Evolutionary conservation across 1,140 invertebrate species (phyloP).

Genomic region (Euwallacea fornicatus): DNA sequence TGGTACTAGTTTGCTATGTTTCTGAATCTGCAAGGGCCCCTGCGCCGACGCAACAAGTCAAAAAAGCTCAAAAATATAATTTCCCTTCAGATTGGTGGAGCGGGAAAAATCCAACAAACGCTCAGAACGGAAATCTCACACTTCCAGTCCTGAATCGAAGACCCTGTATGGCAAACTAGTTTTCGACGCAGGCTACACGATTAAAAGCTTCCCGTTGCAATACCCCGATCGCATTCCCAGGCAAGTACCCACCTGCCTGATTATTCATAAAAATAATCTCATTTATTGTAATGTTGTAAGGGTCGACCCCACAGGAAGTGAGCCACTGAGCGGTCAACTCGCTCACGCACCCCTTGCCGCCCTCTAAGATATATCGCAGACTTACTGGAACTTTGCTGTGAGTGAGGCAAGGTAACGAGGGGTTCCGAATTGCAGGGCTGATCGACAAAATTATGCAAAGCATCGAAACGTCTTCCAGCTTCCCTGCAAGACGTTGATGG

Average conservation of each 20-base stretch:
- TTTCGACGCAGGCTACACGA: too few relatives aligned
- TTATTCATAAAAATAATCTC: conserved; percentile 42
- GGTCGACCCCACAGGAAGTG: conserved; percentile 68
- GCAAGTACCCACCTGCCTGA: too few relatives aligned
- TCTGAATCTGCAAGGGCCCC: background rate
- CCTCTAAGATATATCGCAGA: conserved; percentile 70
- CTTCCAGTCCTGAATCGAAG: too few relatives aligned
- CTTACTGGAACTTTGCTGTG: conserved; percentile 68
- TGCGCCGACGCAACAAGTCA: background rate
- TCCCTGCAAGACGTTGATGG: conserved; percentile 59
- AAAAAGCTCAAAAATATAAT: background rate
- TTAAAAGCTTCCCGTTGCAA: too few relatives aligned
- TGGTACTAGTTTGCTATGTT: too few relatives aligned
- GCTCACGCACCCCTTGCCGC: conserved; percentile 82
- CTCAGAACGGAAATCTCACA: too few relatives aligned
- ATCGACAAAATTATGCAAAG: conserved; percentile 70
- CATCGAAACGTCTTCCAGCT: conserved; percentile 85
- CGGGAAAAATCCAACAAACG: too few relatives aligned
- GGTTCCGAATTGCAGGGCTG: conserved; percentile 52
- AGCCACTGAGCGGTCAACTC: conserved; percentile 83
- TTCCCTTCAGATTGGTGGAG: too few relatives aligned
- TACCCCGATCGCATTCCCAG: too few relatives aligned
- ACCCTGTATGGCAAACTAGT: too few relatives aligned
- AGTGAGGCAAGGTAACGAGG: conserved; percentile 58
- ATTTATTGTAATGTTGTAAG: conserved; percentile 53